phyloP scores from a whole-genome alignment of 2,113 vertebrate genomes.

The Pogonocichla stellata region DNA sequence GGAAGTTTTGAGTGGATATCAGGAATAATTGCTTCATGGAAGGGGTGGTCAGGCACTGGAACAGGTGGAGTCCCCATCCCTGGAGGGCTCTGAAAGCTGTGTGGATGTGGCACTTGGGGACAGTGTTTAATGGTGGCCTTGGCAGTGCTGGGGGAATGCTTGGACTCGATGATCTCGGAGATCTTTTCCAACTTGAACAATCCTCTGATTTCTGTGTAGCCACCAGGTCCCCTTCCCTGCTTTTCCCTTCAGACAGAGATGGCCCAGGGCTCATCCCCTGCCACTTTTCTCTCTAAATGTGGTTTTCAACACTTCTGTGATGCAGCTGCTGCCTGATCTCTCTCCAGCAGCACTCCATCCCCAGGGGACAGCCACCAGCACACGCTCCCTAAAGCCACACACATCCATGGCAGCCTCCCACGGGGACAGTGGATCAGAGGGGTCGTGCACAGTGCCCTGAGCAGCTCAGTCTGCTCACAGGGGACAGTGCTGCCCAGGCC shows the following conservation, averaged over 20 bases:
- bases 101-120: not conserved
- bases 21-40: not conserved
- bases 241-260: not conserved
- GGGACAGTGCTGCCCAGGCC: not conserved
- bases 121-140: not conserved
- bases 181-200: not conserved
- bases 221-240: not conserved
- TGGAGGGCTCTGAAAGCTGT: not conserved
- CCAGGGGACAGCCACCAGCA: not conserved
- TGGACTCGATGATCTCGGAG: not conserved
- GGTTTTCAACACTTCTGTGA: not conserved
- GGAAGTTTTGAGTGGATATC: not conserved
- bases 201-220: not conserved
- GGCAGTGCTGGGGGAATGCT: not conserved
- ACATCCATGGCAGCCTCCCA: not conserved
- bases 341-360: not conserved
- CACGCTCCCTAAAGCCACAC: fast-evolving
- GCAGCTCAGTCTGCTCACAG: not conserved
- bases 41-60: not conserved
- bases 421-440: not conserved
- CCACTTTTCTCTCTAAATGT: not conserved
- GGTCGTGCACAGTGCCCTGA: too few relatives aligned
- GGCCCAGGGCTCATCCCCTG: not conserved
- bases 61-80: not conserved
- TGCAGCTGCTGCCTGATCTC: not conserved